A percentile compares a stretch with the other conserved stretches of the same genome.
These are phyloP conservation scores for Artibeus lituratus DNA, from an alignment of 2,797 vertebrate species.

Conservation along the genomic window DNA sequence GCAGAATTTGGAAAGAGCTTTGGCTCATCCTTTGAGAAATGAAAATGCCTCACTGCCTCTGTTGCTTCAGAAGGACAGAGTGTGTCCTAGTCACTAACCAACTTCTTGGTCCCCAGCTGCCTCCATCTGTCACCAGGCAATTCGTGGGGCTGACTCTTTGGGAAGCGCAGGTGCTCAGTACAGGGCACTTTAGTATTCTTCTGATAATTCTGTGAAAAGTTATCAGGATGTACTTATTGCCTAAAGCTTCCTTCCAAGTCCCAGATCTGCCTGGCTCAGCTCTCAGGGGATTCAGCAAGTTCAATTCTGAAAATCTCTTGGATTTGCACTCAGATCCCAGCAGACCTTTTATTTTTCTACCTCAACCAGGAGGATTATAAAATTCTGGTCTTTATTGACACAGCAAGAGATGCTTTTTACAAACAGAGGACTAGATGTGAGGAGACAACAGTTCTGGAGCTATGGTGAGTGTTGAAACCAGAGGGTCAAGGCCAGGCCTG, in stretches of 20 bases:
- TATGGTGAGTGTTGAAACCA: conserved; percentile 40
- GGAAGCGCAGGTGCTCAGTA: neutral
- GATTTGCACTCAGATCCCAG: conserved; percentile 61
- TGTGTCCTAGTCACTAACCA: neutral
- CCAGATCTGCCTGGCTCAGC: conserved; percentile 27
- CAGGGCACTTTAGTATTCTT: neutral
- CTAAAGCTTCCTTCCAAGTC: neutral
- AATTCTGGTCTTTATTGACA: neutral
- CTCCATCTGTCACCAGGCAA: neutral
- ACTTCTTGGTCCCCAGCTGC: neutral
- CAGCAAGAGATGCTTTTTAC: conserved; percentile 46
- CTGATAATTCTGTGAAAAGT: neutral
- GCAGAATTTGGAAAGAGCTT: neutral
- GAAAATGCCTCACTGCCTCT: neutral
- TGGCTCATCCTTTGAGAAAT: neutral
- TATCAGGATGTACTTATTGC: neutral
- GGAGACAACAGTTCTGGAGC: neutral
- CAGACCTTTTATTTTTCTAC: conserved; percentile 57
- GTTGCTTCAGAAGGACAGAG: neutral
- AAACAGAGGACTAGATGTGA: conserved; percentile 16
- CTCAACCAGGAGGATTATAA: conserved; percentile 58
- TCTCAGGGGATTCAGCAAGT: conserved; percentile 53
- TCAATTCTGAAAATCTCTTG: conserved; percentile 44
- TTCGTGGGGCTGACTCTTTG: neutral
- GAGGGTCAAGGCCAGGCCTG: neutral